Conservation (phyloP, 2,888 invertebrate genomes). For the Apodemia mormo region DNA sequence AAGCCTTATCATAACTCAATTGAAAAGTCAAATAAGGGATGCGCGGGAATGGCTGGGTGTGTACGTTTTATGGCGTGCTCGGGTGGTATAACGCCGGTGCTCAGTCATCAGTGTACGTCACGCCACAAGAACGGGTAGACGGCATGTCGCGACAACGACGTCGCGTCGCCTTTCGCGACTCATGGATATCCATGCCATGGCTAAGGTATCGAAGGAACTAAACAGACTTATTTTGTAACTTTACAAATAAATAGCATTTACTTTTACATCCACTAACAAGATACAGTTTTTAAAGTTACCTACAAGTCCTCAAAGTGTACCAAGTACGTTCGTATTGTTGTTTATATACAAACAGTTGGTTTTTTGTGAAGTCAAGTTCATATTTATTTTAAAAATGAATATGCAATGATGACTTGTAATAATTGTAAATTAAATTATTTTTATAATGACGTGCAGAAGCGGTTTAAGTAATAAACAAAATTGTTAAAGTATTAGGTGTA, state of each 20-base stretch:
- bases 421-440: no score
- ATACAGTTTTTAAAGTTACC: neutral
- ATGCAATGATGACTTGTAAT: no score
- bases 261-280: neutral
- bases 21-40: slow-evolving; percentile 33
- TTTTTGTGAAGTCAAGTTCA: no score
- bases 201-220: slow-evolving; percentile 57
- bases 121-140: slow-evolving; percentile 53
- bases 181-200: slow-evolving; percentile 75
- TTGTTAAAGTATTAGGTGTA: no score
- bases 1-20: slow-evolving; percentile 25
- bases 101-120: slow-evolving; percentile 58
- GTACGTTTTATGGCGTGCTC: slow-evolving; percentile 28
- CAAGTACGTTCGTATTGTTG: no score
- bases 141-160: slow-evolving; percentile 74
- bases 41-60: slow-evolving; percentile 35
- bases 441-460: no score
- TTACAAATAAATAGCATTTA: neutral
- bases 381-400: no score
- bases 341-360: no score
- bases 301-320: no score
- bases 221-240: neutral
- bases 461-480: no score
- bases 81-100: slow-evolving; percentile 30
- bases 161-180: slow-evolving; percentile 75